A percentile compares a stretch with the other conserved stretches of the same genome.
Conservation (phyloP, 2,113 vertebrate species). For the Cebus imitator region DNA sequence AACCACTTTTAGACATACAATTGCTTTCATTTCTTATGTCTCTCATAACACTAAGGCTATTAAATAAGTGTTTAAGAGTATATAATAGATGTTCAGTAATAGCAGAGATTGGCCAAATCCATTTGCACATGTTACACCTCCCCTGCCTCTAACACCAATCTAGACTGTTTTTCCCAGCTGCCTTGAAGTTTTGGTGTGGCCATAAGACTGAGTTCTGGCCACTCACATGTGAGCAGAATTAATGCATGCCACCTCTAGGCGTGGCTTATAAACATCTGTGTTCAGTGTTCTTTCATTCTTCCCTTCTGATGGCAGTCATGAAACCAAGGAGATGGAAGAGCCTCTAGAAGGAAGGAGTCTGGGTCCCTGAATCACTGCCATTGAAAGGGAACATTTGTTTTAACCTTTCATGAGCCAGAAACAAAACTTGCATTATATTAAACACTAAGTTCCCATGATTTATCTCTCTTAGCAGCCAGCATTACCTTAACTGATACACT, state of each 20-base stretch:
- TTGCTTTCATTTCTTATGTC: conserved; percentile 13
- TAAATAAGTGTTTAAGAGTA: neutral
- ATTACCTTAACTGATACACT: neutral
- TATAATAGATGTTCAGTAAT: neutral
- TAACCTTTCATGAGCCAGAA: neutral
- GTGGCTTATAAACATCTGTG: neutral
- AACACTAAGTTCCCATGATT: neutral
- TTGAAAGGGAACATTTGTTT: neutral
- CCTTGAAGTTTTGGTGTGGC: neutral
- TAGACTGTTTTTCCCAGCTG: neutral
- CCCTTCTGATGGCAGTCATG: neutral
- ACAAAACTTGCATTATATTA: neutral
- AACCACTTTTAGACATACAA: neutral
- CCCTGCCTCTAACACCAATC: neutral
- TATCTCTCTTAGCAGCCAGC: neutral
- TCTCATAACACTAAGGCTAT: neutral
- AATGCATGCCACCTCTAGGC: neutral
- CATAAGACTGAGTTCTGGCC: neutral
- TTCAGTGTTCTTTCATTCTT: neutral
- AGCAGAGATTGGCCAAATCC: neutral
- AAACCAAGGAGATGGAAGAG: neutral
- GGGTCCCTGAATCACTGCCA: neutral
- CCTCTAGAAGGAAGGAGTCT: neutral
- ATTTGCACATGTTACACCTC: neutral
- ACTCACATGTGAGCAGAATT: neutral